Evolutionary conservation across 2,113 vertebrate species (phyloP).

Genomic region (Lepidothrix coronata): DNA sequence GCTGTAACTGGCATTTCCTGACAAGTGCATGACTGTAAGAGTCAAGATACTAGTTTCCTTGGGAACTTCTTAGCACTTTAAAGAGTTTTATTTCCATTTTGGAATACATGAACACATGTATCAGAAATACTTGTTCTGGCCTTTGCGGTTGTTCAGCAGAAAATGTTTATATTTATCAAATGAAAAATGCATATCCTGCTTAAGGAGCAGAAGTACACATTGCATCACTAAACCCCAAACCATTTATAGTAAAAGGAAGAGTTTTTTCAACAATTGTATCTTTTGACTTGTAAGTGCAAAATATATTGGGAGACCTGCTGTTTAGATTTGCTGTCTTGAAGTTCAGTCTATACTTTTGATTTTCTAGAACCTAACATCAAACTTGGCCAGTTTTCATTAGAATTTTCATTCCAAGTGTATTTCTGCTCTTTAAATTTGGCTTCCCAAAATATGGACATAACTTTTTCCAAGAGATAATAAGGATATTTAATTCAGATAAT

Average conservation of each 20-base stretch:
- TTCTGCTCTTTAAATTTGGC: not conserved
- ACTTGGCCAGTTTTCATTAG: not conserved
- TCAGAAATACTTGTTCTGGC: not conserved
- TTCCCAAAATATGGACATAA: not conserved
- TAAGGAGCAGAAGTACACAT: not conserved
- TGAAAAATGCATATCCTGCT: not conserved
- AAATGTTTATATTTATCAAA: not conserved
- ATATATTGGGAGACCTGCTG: not conserved
- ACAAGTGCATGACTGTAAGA: not conserved
- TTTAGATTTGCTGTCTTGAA: not conserved
- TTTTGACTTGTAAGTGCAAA: not conserved
- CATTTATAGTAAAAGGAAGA: not conserved
- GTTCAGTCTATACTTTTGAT: not conserved
- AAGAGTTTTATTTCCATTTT: not conserved
- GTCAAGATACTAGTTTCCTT: not conserved
- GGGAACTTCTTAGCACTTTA: not conserved
- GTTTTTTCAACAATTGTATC: not conserved
- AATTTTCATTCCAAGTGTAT: not conserved
- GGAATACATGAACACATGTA: not conserved
- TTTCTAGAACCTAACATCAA: not conserved
- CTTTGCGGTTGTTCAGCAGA: not conserved
- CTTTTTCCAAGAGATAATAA: not conserved
- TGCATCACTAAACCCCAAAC: not conserved
- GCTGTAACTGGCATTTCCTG: constrained; percentile 23
- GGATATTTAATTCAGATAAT: not conserved